Percentiles rank a stretch among this genome's conserved stretches.
phyloP scores from a whole-genome alignment of 2,888 invertebrate species.

The Toxonevra muliebris region DNA sequence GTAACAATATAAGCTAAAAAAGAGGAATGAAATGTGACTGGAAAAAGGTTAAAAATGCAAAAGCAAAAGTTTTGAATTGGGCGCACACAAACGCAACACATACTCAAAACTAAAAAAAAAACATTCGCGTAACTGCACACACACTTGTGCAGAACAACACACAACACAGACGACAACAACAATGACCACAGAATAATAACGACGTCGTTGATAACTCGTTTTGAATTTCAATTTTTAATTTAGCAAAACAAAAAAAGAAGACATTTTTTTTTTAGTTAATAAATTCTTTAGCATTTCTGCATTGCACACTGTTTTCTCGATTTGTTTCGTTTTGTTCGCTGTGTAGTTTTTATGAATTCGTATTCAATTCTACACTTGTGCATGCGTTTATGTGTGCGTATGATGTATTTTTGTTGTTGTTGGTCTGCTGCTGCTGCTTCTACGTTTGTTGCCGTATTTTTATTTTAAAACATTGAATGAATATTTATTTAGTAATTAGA shows the following conservation, averaged over 20 bases:
- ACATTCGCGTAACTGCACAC: background rate
- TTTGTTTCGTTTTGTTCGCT: no score
- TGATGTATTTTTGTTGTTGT: slow-evolving; percentile 16
- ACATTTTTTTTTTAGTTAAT: no score
- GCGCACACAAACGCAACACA: background rate
- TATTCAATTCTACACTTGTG: background rate
- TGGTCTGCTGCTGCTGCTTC: background rate
- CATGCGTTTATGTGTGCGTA: slow-evolving; percentile 10
- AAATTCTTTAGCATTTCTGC: no score
- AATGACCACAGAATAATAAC: background rate
- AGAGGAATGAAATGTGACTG: background rate
- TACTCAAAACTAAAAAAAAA: background rate
- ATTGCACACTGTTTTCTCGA: no score
- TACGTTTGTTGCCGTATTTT: no score
- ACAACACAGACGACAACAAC: background rate
- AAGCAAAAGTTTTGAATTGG: background rate
- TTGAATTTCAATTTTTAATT: slow-evolving; percentile 23
- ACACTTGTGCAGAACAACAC: background rate
- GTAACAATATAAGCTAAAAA: background rate
- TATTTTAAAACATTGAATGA: no score
- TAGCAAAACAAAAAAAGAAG: background rate
- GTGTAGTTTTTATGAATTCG: no score
- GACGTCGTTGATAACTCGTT: slow-evolving; percentile 22
- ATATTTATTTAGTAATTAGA: no score
- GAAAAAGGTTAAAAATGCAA: background rate